These are phyloP conservation scores for Oreortyx pictus DNA, from an alignment of 2,797 vertebrate species.

Conservation along the genomic window DNA sequence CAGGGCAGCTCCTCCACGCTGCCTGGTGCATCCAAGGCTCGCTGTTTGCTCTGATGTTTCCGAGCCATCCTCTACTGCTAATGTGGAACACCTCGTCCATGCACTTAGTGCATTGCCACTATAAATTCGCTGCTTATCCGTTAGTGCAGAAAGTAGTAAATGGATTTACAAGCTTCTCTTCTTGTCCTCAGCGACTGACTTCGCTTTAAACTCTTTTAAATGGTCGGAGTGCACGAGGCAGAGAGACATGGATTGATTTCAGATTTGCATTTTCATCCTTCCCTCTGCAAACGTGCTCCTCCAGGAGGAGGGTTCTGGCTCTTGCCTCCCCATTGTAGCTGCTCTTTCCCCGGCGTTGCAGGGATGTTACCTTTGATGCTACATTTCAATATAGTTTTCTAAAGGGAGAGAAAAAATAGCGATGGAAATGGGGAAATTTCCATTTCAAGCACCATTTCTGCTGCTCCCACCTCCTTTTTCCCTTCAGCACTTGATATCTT, in stretches of 20 bases:
- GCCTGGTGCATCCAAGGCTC: background rate
- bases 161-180: conserved; percentile 13
- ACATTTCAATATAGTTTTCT: background rate
- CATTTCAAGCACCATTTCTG: conserved; percentile 39
- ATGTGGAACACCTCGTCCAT: background rate
- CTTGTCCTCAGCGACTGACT: background rate
- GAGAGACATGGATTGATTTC: conserved; percentile 12
- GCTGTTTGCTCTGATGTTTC: background rate
- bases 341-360: background rate
- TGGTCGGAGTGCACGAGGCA: background rate
- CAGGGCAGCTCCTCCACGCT: background rate
- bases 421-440: background rate
- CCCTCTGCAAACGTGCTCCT: conserved; percentile 13
- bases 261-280: conserved; percentile 25
- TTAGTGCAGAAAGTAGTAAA: background rate
- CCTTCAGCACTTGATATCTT: conserved; percentile 15
- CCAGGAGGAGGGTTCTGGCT: conserved; percentile 43
- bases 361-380: conserved; percentile 14
- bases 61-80: background rate
- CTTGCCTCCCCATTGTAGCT: background rate
- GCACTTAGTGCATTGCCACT: background rate
- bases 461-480: background rate
- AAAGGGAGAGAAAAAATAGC: background rate
- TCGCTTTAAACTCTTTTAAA: background rate
- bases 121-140: background rate